Base-by-base conservation (phyloP, 2,888 invertebrate species). In the Portevinia maculata region DNA sequence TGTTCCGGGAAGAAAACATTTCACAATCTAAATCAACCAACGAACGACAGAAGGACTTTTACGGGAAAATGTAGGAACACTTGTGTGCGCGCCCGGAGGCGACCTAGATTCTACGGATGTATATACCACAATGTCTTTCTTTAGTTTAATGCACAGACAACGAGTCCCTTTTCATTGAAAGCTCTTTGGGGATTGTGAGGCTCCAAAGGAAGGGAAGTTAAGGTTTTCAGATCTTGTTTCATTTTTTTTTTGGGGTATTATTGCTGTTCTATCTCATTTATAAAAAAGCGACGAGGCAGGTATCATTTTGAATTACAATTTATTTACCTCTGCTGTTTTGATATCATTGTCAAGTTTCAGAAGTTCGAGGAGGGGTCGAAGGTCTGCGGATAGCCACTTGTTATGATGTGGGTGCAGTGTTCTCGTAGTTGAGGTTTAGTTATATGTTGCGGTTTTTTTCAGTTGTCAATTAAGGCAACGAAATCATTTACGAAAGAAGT, bases 231-330 rank as follows among this genome's bases (percentile, higher is more conserved):
- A 60, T 53, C 53, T 65, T 48, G 34, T 69, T 52, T 67, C 19
- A 32, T 32, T 62, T 50, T 75, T 39, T 44, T 30, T 24, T n/a
- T n/a, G 39, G 59, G 62, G n/a, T 32, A 28, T 69, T 70, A 70
- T 53, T 70, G 64, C 59, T 60, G 30, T 13, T 44, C 41, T 30
- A 50, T 69, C 21, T 79, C 34, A 74, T 64, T 75, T 69, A 69
- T 30, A 59, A 52, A 52, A 57, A 52, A 44, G 44, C 44, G 46
- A 32, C 28, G 64, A 48, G 52, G 65, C 59, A 65, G 76, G 70
- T 81, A 78, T 78, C 57, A 71, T 44, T 83, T 83, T 78, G 41
- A 67, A 57, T 78, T 78, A 46, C 50, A 62, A 32, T 78, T 76
- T 71, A 67, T 83, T 62, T 78, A 78, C 65, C 67, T 60, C 50